Conservation (phyloP, 2,888 invertebrate species). For the Plusia festucae region DNA sequence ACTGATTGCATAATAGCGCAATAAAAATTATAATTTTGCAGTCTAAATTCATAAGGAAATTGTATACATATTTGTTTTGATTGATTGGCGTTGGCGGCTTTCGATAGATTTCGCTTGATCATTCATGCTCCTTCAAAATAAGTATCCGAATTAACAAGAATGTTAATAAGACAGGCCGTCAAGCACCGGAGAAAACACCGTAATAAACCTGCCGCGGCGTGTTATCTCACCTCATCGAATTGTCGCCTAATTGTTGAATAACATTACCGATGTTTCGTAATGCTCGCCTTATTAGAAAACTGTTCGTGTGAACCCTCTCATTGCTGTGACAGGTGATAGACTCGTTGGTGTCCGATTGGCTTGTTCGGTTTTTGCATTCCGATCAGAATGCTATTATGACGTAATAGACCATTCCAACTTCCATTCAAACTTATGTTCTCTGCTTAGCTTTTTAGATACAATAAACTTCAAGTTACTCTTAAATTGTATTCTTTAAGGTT, state of each 20-base stretch:
- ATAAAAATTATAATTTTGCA: slow-evolving; percentile 57
- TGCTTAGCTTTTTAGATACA: not conserved
- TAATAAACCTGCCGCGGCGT: slow-evolving; percentile 55
- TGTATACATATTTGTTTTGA: slow-evolving; percentile 60
- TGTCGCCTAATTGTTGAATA: slow-evolving; percentile 79
- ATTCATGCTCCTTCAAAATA: slow-evolving; percentile 48
- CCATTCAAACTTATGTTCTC: slow-evolving; percentile 17
- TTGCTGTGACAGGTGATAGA: slow-evolving; percentile 66
- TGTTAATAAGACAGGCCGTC: slow-evolving; percentile 70
- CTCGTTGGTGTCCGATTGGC: slow-evolving; percentile 62
- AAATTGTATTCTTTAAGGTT: slow-evolving; percentile 25
- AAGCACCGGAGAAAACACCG: slow-evolving; percentile 62
- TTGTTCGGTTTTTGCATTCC: slow-evolving; percentile 62
- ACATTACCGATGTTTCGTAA: slow-evolving; percentile 70
- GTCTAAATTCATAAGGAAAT: slow-evolving; percentile 65
- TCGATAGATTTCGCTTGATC: slow-evolving; percentile 66
- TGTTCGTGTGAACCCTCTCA: slow-evolving; percentile 59
- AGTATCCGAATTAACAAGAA: slow-evolving; percentile 62
- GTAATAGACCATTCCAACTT: slow-evolving; percentile 58
- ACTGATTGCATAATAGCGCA: slow-evolving; percentile 58
- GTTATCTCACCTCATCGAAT: slow-evolving; percentile 70
- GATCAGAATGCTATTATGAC: slow-evolving; percentile 62
- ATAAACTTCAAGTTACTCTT: not conserved
- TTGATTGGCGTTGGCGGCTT: slow-evolving; percentile 66
- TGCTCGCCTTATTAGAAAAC: slow-evolving; percentile 61